These are phyloP conservation scores for Rhinoptilus africanus DNA, from an alignment of 2,113 vertebrate species.

Conservation along the genomic window DNA sequence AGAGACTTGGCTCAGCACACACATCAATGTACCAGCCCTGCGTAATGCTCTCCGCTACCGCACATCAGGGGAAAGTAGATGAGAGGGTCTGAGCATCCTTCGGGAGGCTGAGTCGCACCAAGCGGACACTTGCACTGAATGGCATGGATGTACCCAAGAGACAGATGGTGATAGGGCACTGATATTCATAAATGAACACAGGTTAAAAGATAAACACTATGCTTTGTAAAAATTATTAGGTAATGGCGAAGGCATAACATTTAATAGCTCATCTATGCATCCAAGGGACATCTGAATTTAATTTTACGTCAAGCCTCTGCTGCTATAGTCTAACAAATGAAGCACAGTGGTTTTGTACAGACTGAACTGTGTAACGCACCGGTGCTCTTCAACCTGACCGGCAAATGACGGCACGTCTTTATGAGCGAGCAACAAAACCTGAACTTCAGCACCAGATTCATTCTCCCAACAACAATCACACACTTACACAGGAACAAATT, in stretches of 20 bases:
- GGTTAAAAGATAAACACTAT: background rate
- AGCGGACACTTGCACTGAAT: background rate
- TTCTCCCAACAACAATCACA: background rate
- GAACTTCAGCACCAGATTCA: background rate
- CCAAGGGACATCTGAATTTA: background rate
- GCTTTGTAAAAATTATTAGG: background rate
- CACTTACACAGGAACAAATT: background rate
- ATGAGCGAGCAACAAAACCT: background rate
- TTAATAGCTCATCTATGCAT: background rate
- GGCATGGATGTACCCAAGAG: background rate
- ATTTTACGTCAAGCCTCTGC: background rate
- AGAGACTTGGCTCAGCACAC: background rate
- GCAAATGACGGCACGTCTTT: fast-evolving
- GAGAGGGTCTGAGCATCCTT: background rate
- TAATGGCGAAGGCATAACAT: background rate
- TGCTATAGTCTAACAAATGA: background rate
- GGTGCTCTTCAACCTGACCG: background rate
- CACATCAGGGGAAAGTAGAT: background rate
- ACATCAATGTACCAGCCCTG: background rate
- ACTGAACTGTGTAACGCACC: background rate
- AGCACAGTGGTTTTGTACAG: background rate
- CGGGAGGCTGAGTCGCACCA: background rate
- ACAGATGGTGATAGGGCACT: background rate
- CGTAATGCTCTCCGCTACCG: background rate
- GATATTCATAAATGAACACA: background rate